Evolutionary conservation across 1,140 invertebrate species (phyloP), one percentile per base, ranked within the genome.

Genomic region (Drosophila sucinea): DNA sequence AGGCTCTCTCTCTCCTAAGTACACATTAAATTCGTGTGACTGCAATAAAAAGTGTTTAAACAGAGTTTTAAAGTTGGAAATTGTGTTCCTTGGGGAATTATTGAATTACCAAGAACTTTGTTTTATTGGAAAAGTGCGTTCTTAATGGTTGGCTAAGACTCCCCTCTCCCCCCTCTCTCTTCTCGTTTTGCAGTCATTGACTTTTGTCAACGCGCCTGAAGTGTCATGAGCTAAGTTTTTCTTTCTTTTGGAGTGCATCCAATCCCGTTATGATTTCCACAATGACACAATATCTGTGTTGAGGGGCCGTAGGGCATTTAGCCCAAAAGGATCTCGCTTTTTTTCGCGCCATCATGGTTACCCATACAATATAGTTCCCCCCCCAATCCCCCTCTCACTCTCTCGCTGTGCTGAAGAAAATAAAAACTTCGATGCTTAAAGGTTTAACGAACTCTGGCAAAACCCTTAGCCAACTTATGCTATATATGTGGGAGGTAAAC

Each of bases 391-490:
- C 23, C 44, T 51, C 25, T 61, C 44, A 35, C 72, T 71, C 63
- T 66, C 64, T 81, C 35, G 8, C 2, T 10, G 11, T 8, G 57
- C 86, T 85, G 78, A 51, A 51, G 44, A 51, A 81, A 86, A 85
- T 75, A 71, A 79, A 87, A 86, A 85, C 83, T 81, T 83, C 79
- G 77, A 87, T 87, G 84, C 83, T 87, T 87, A 68, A 87, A 87
- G 73, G 83, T 87, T 87, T 87, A 87, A 87, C 84, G 83, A 87
- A 87, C 83, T 83, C 79, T 47, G 67, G 41, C 51, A 30, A 73
- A 51, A 10, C 44, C 44, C 44, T 51, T 51, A 51, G 44, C 44
- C 44, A 51, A 51, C 44, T 51, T 51, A 51, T 51, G 44, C 44
- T 51, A 51, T 51, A 23, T 44, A 44, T 47, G 25, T 51, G 44